A percentile compares a stretch with the other conserved stretches of the same genome.
Conservation (phyloP, 2,113 vertebrate genomes). For the Coptodon rendalli region DNA sequence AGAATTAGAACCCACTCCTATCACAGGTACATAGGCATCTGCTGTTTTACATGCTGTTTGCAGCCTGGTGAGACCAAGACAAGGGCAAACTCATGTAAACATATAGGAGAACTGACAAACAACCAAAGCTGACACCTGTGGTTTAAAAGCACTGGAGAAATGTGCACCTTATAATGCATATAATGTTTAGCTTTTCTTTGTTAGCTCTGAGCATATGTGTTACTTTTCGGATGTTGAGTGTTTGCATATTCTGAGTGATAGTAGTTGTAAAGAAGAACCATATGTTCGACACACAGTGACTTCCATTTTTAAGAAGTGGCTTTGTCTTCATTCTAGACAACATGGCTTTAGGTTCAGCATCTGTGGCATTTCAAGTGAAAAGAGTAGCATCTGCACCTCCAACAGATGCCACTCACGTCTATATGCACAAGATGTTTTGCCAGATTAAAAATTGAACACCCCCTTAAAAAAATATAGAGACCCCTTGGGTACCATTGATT, state of each 20-base stretch:
- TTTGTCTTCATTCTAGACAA: background rate
- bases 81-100: background rate
- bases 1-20: constrained; percentile 12
- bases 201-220: background rate
- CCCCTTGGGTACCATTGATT: constrained; percentile 1
- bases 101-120: background rate
- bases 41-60: background rate
- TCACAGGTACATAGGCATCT: background rate
- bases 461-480: background rate
- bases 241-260: background rate
- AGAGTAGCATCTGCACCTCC: background rate
- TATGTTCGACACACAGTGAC: background rate
- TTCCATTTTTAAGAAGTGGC: background rate
- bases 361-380: background rate
- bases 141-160: background rate
- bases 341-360: background rate
- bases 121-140: background rate
- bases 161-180: background rate
- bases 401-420: background rate
- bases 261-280: background rate
- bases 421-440: background rate
- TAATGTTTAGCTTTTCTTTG: background rate
- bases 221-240: background rate
- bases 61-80: background rate
- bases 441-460: background rate